Percentiles rank a stretch among this genome's conserved stretches.
Conservation (phyloP, 2,113 vertebrate genomes). For the Vanacampus margaritifer region DNA sequence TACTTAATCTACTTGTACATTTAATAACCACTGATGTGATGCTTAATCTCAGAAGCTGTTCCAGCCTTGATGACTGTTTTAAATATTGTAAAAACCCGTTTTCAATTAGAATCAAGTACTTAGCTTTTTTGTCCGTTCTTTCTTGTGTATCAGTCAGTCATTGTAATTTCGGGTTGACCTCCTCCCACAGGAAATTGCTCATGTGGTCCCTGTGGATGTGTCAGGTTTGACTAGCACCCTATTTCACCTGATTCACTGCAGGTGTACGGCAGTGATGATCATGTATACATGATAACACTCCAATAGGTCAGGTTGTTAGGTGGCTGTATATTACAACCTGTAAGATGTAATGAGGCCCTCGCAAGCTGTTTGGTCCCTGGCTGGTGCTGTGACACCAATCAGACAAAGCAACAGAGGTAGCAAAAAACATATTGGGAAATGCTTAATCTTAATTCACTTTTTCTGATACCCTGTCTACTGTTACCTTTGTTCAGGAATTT, state of each 20-base stretch:
- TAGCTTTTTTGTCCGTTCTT: constrained; percentile 18
- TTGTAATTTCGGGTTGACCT: constrained; percentile 51
- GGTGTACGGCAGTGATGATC: constrained; percentile 28
- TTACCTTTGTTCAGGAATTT: constrained; percentile 20
- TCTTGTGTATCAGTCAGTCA: constrained; percentile 8
- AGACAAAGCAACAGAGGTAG: background rate
- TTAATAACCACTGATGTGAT: constrained; percentile 47
- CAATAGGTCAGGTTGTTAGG: constrained; percentile 40
- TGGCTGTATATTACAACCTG: constrained; percentile 37
- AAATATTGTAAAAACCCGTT: constrained; percentile 26
- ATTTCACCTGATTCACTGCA: constrained; percentile 42
- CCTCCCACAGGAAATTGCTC: constrained; percentile 44
- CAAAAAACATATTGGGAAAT: constrained; percentile 31
- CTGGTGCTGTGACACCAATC: constrained; percentile 14
- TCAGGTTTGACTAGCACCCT: constrained; percentile 51
- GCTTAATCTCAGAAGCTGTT: constrained; percentile 32
- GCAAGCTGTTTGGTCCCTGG: constrained; percentile 29
- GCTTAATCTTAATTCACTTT: constrained; percentile 27
- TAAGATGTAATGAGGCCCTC: constrained; percentile 35
- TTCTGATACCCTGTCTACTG: constrained; percentile 13
- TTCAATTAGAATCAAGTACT: constrained; percentile 25
- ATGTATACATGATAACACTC: constrained; percentile 51
- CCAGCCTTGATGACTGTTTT: constrained; percentile 30
- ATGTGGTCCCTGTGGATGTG: constrained; percentile 38
- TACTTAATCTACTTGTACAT: constrained; percentile 51